Percentiles rank a stretch among this genome's conserved stretches.
phyloP scores from a whole-genome alignment of 1,140 invertebrate species.

The Brachionus rotundiformis region DNA sequence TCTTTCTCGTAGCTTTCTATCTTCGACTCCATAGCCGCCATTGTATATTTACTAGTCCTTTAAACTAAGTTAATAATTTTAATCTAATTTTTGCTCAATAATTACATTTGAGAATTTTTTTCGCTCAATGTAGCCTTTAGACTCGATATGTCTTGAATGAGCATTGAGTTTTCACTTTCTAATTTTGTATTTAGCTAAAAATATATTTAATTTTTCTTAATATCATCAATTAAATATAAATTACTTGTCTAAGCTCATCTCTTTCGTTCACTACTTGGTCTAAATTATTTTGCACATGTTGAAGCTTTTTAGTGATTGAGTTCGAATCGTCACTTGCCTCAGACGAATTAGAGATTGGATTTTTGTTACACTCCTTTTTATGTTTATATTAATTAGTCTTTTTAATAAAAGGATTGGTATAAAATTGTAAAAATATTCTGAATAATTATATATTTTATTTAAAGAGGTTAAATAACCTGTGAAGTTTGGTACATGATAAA shows the following conservation, averaged over 20 bases:
- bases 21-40: conserved; percentile 60
- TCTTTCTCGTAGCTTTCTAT: conserved; percentile 60
- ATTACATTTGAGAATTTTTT: conserved; percentile 44
- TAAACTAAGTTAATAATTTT: conserved; percentile 13
- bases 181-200: conserved; percentile 42
- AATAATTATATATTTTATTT: too few relatives aligned
- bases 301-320: not conserved
- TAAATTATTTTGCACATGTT: not conserved
- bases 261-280: not conserved
- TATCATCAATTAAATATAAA: not conserved
- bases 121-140: conserved; percentile 32
- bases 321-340: not conserved
- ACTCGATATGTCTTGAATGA: conserved; percentile 25
- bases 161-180: conserved; percentile 44
- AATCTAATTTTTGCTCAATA: not conserved
- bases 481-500: too few relatives aligned
- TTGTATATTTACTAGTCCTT: conserved; percentile 61
- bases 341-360: not conserved
- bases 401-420: too few relatives aligned
- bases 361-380: not conserved
- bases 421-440: too few relatives aligned
- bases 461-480: conserved; percentile 54
- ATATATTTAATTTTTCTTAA: not conserved
- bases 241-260: not conserved
- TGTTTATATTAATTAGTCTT: too few relatives aligned